Percentiles rank a stretch among this genome's conserved stretches.
Conservation (phyloP, 2,888 invertebrate genomes). For the Therioaphis trifolii region DNA sequence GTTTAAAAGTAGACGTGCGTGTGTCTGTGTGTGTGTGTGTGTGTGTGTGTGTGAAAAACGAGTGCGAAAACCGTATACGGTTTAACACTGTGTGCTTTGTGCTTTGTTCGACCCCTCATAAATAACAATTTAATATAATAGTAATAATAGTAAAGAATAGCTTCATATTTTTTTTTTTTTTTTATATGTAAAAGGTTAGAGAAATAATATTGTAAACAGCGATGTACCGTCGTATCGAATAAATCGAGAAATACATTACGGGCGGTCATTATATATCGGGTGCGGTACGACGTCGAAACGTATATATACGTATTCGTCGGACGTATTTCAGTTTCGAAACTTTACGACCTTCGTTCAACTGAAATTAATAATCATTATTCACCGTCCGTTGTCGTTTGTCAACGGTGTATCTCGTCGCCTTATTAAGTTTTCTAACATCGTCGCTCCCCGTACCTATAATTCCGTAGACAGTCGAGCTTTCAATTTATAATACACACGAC, state of each 20-base stretch:
- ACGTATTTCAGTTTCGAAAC: not conserved
- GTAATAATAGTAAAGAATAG: no score
- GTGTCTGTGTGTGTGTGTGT: no score
- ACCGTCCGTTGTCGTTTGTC: not conserved
- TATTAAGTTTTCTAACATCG: constrained; percentile 11
- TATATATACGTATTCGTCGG: not conserved
- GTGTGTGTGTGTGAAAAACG: no score
- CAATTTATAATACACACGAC: no score
- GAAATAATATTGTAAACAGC: not conserved
- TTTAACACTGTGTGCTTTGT: no score
- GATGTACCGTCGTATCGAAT: not conserved
- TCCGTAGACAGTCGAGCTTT: not conserved
- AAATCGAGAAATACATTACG: not conserved
- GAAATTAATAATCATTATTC: not conserved
- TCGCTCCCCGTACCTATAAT: not conserved
- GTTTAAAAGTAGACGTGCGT: no score
- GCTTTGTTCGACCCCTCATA: no score
- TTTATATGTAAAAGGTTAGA: not conserved
- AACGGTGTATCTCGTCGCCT: not conserved
- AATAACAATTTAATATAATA: no score
- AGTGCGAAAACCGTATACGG: no score
- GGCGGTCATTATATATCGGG: not conserved
- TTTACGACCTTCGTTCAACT: constrained; percentile 7
- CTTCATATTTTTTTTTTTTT: no score
- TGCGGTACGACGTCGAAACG: not conserved